Evolutionary conservation across 2,797 vertebrate species (phyloP), one percentile per base, ranked within the genome.

Genomic region (Sphaeramia orbicularis): DNA sequence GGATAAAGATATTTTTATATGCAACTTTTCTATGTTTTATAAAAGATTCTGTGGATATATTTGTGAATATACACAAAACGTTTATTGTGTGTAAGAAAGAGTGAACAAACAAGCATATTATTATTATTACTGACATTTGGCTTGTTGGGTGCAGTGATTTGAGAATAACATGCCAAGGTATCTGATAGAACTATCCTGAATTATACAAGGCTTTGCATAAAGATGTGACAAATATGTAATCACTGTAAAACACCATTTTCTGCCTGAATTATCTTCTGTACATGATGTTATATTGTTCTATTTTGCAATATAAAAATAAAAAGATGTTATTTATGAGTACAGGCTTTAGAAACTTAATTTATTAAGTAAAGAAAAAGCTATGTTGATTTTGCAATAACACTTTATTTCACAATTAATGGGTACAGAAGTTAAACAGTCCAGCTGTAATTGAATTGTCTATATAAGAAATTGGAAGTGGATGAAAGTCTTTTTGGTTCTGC

Each of bases 21-120:
- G 79, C 80, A 85, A 86, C 68, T 89, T 91, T 92, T 89, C 55
- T 89, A 86, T 52, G 60, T 81, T 89, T 91, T 85, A 74, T 90
- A 47, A 14, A 73, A 53, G 30, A 53, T 72, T 73, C 14, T 68
- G 12, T 88, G 70, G 84, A 78, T 85, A 78, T 85, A 79, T 74
- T 71, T 76, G 52, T 71, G 40, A 32, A 52, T 45, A 53, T 38
- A 49, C 10, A 35, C 18, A 60, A 62, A 59, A 2, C 10, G 4
- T 60, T 24, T 24, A 1, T 4, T 50, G 14, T 70, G 52, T 59
- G 47, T 6, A 10, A 47, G n/a, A 51, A 10, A 41, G 8, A 52
- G 32, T 56, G 16, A 81, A 64, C 62, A 63, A 78, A 52, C 64
- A 49, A 48, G 14, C 4, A 13, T 24, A 19, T 53, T 32, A 32